phyloP scores from a whole-genome alignment of 2,888 invertebrate species.

The Galerucella calmariensis region DNA sequence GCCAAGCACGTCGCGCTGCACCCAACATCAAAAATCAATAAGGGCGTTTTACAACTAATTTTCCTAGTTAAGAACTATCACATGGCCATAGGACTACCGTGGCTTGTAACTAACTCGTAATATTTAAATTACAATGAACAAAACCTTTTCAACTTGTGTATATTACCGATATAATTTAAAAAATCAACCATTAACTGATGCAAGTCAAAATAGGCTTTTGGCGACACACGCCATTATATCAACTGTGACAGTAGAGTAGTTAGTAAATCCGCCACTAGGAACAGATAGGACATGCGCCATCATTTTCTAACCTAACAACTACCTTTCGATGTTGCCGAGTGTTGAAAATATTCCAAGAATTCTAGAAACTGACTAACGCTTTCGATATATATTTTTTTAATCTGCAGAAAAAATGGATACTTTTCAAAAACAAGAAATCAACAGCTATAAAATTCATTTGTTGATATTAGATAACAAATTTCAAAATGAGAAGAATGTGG shows the following conservation, averaged over 20 bases:
- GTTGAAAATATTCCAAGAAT: neutral
- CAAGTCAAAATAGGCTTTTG: constrained; percentile 56
- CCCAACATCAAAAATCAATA: constrained; percentile 64
- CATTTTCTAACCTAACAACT: constrained; percentile 39
- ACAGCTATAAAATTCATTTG: neutral
- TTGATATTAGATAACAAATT: too few relatives aligned
- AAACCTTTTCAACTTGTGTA: constrained; percentile 33
- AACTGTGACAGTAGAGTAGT: constrained; percentile 56
- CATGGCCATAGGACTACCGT: constrained; percentile 36
- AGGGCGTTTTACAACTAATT: constrained; percentile 62
- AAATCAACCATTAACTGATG: constrained; percentile 35
- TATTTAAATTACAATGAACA: constrained; percentile 34
- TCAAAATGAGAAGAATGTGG: too few relatives aligned
- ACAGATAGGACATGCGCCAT: constrained; percentile 45
- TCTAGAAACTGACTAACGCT: neutral
- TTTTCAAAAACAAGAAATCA: neutral
- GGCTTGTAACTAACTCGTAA: constrained; percentile 37
- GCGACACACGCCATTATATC: constrained; percentile 65
- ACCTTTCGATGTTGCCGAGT: constrained; percentile 15
- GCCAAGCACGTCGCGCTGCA: constrained; percentile 60
- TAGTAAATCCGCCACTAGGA: constrained; percentile 60
- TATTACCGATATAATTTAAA: constrained; percentile 35
- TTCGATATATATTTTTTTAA: neutral
- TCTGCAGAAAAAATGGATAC: constrained; percentile 12
- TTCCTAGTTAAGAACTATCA: constrained; percentile 38